phyloP scores from a whole-genome alignment of 2,888 invertebrate species.

The Brenthis daphne region DNA sequence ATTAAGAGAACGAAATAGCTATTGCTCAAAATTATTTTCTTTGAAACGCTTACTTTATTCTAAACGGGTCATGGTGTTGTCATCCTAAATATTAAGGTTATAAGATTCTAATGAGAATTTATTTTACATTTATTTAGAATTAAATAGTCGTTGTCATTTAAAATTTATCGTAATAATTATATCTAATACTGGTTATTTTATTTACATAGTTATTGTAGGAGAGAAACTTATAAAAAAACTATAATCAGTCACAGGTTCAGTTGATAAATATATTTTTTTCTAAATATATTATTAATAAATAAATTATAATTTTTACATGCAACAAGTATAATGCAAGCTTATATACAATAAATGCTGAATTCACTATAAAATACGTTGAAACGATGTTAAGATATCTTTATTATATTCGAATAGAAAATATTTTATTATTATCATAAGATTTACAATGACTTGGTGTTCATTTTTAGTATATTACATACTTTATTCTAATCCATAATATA shows the following conservation, averaged over 20 bases:
- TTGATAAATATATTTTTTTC: conserved; percentile 46
- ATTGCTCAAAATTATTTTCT: conserved; percentile 32
- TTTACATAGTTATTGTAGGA: conserved; percentile 51
- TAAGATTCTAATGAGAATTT: conserved; percentile 50
- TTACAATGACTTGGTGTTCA: conserved; percentile 50
- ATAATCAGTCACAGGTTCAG: conserved; percentile 71
- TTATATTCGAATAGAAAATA: conserved; percentile 43
- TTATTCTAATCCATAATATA: conserved; percentile 28
- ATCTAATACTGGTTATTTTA: conserved; percentile 44
- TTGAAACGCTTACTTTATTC: background rate
- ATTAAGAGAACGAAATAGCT: conserved; percentile 7
- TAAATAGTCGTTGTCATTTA: conserved; percentile 77
- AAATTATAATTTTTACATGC: conserved; percentile 35
- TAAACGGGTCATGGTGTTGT: conserved; percentile 31
- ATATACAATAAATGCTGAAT: conserved; percentile 36
- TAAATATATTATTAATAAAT: conserved; percentile 28
- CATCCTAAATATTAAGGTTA: conserved; percentile 40
- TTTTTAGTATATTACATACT: conserved; percentile 42
- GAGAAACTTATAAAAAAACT: conserved; percentile 62
- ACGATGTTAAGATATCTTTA: conserved; percentile 49
- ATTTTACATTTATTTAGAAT: conserved; percentile 78
- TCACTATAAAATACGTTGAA: conserved; percentile 25
- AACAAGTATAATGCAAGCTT: conserved; percentile 32
- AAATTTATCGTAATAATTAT: conserved; percentile 48
- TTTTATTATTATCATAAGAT: conserved; percentile 59